Percentiles rank a stretch among this genome's conserved stretches.
Conservation (phyloP, 2,113 vertebrate genomes). For the Papio anubis region DNA sequence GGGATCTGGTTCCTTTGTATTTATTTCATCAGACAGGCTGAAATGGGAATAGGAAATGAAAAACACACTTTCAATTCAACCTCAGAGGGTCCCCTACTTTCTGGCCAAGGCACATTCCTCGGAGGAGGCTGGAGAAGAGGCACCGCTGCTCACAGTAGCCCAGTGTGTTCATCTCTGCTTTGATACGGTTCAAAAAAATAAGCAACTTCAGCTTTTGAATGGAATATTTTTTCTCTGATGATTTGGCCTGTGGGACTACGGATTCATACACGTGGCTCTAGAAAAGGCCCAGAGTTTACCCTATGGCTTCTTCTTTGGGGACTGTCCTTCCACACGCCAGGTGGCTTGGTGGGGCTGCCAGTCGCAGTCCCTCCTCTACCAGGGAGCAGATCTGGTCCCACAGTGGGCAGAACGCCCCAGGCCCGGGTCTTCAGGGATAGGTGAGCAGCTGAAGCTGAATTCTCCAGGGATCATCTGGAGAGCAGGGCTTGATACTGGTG, state of each 20-base stretch:
- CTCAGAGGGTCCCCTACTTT: not conserved
- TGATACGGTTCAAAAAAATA: not conserved
- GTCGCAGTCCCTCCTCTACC: not conserved
- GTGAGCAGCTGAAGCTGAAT: not conserved
- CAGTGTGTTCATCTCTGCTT: not conserved
- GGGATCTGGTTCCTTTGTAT: not conserved
- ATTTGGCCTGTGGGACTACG: not conserved
- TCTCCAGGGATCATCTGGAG: not conserved
- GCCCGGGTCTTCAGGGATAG: not conserved
- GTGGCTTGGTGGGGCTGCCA: not conserved
- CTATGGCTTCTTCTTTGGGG: not conserved
- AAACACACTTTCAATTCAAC: not conserved
- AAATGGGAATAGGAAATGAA: constrained; percentile 36
- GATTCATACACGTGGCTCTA: not conserved
- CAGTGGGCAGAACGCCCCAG: not conserved
- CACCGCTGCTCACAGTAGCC: not conserved
- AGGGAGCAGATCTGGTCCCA: not conserved
- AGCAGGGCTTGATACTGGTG: not conserved
- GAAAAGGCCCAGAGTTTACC: not conserved
- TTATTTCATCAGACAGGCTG: not conserved
- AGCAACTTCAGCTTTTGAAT: not conserved
- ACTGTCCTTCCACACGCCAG: too few relatives aligned
- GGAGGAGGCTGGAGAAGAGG: not conserved
- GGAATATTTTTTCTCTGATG: not conserved
- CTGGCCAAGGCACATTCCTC: not conserved